Evolutionary conservation across 2,113 vertebrate genomes (phyloP), one percentile per base, ranked within the genome.

Genomic region (Otocyon megalotis): DNA sequence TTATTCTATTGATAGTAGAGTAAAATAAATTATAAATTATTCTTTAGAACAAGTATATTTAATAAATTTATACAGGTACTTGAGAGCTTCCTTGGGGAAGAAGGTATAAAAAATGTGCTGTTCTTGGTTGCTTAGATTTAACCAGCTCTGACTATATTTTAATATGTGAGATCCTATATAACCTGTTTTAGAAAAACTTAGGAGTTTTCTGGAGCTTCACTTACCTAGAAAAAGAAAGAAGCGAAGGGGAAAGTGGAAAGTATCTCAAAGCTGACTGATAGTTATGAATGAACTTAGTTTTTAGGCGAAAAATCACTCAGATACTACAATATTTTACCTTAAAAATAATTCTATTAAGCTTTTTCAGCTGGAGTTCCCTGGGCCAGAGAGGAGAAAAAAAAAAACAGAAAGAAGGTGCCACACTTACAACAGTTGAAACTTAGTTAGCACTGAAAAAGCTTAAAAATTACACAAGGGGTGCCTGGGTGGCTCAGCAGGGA

Each of bases 221-320:
- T 93, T 93, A 93, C 13, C 17, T 85, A 96, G 60, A 88, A 96
- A 94, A 96, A 93, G 90, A 97, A 88, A 20, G 60, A 72, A 92
- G 56, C 32, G 65, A 91, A 48, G 11, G 1, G 22, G 28, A 71
- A 14, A 24, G 4, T 35, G 6, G 28, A 6, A 83, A 85, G 69
- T 56, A 60, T 30, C 35, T 92, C 24, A 85, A 16, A 71, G 22
- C n/a, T 69, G 15, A 93, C 37, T 92, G 43, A 35, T 8, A 93
- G 62, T 86, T 16, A 67, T 12, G 93, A 63, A 79, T 85, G 43
- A 88, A 72, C 67, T 96, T 54, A 89, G 48, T 82, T 95, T 93
- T 90, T 88, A 67, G 48, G 37, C 76, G 56, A 82, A 88, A 63
- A 53, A 76, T 82, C 30, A 76, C 20, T 84, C 43, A 97, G 65